Conservation (phyloP, 2,113 vertebrate genomes). For the Hippocampus zosterae region DNA sequence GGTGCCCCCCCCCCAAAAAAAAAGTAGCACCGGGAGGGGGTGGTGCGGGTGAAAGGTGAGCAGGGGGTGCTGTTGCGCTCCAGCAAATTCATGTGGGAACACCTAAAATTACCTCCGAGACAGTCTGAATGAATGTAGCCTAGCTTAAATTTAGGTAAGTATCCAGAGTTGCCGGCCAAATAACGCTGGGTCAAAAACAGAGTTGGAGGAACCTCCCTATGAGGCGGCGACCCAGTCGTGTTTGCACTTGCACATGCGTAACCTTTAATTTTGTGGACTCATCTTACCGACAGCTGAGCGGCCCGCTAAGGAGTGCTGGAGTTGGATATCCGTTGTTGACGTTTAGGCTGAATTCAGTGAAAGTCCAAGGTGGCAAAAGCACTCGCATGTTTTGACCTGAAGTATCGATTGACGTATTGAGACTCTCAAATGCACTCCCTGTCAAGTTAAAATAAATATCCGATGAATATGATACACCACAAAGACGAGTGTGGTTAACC, state of each 20-base stretch:
- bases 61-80: not conserved
- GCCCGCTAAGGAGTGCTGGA: not conserved
- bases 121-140: not conserved
- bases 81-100: not conserved
- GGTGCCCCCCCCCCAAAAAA: not conserved
- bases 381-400: not conserved
- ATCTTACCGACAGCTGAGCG: constrained; percentile 36
- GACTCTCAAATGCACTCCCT: too few relatives aligned
- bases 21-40: not conserved
- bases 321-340: not conserved
- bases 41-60: not conserved
- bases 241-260: not conserved
- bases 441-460: too few relatives aligned
- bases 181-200: not conserved
- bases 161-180: not conserved
- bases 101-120: not conserved
- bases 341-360: not conserved
- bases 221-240: not conserved
- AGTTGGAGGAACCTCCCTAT: not conserved
- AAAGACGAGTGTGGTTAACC: too few relatives aligned
- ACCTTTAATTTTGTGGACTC: constrained; percentile 32
- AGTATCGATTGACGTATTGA: not conserved
- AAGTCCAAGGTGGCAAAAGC: not conserved
- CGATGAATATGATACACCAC: too few relatives aligned
- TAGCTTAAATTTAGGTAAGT: not conserved